A percentile compares a stretch with the other conserved stretches of the same genome.
Conservation (phyloP, 1,140 invertebrate genomes). For the Ooceraea biroi region DNA sequence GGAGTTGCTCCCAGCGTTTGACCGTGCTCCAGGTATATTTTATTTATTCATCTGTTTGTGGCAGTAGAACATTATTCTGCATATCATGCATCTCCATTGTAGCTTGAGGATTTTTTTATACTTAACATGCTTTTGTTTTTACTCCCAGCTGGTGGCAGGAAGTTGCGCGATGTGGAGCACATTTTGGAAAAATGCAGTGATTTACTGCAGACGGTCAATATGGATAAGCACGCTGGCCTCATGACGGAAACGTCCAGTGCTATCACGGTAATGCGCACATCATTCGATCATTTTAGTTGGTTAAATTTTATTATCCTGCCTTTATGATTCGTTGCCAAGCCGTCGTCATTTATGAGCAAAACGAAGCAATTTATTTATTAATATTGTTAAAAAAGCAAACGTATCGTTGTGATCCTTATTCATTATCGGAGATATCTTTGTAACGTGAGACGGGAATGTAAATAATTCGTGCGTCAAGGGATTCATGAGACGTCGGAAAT, state of each 20-base stretch:
- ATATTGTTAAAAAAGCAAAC: too few species aligned
- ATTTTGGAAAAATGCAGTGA: slow-evolving; percentile 75
- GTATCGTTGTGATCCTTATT: too few species aligned
- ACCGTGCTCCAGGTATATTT: slow-evolving; percentile 62
- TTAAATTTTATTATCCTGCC: too few species aligned
- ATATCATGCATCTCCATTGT: too few species aligned
- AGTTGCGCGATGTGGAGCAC: slow-evolving; percentile 71
- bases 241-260: slow-evolving; percentile 67
- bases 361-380: too few species aligned
- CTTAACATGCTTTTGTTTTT: slow-evolving; percentile 14
- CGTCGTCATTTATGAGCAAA: too few species aligned
- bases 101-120: background rate
- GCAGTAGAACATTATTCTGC: background rate
- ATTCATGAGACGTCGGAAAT: too few species aligned
- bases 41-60: background rate
- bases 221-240: slow-evolving; percentile 73
- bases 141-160: slow-evolving; percentile 69
- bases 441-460: too few species aligned
- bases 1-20: slow-evolving; percentile 74
- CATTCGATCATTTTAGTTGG: too few species aligned
- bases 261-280: slow-evolving; percentile 70
- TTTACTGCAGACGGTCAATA: slow-evolving; percentile 76
- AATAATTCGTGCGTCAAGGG: too few species aligned
- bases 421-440: too few species aligned
- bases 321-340: too few species aligned